Evolutionary conservation across 53 echinoderm and acorn worm species (phyloP), one percentile per base, ranked within the genome.

Genomic region (Luidia sarsii): DNA sequence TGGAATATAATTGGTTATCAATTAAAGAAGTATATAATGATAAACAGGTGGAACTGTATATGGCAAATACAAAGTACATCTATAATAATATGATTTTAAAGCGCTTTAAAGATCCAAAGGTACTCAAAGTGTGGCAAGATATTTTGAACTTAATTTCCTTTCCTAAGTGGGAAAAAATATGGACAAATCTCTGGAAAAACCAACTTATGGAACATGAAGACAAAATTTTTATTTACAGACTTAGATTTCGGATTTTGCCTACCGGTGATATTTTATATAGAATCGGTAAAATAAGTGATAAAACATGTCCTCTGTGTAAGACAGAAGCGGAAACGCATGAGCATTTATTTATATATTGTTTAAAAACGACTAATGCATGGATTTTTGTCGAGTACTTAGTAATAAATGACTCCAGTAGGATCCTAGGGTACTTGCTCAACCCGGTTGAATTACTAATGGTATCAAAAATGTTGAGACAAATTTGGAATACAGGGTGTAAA

Each of bases 221-320:
- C 24, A 65, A 39, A 41, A 19, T 20, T 21, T 65, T 65, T 38
- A 6, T 8, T 8, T 65, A 22, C 18, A n/a, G 21, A 65, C 13
- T 65, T 3, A 65, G 39, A 65, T 41, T 39, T 33, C n/a, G 65
- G 1, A 20, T 39, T 28, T 25, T 65, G 6, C 39, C 65, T 3
- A 65, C 65, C 39, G 21, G 39, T 22, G 65, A 65, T 24, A 1
- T 65, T 65, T 28, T 65, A 5, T 39, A 7, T 3, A 65, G 13
- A 39, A 65, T 65, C 19, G n/a, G 65, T 65, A 65, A 19, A 39
- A 65, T 39, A 7, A 39, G 39, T 65, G 22, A 38, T 65, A 65
- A 6, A 22, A 7, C 22, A 1, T 65, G 65, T 65, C 65, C 41
- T 1, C 38, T 65, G 7, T 65, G 65, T 39, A 39, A 65, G 1